Evolutionary conservation across 30 jellyfish, hydroid and myxozoan species (phyloP), one percentile per base, ranked within the genome.

Genomic region (Hydractinia echinata): DNA sequence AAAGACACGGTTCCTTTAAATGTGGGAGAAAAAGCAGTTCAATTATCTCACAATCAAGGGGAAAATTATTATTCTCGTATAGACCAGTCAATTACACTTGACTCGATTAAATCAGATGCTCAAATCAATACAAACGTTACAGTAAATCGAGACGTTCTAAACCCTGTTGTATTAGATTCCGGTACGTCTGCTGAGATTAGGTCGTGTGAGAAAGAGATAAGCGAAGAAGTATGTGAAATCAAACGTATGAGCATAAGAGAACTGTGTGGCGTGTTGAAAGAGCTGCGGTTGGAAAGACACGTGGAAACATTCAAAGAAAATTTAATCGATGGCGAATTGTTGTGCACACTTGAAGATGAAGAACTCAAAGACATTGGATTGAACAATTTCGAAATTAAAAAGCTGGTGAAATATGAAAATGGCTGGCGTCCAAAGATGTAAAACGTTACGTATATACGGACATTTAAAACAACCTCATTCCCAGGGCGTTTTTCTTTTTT

Each of bases 401-500:
- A 90, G 73, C 9, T 90, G 69, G 15, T 82, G 76, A 72, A 53
- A 18, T 90, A 81, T 82, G 77, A 61, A 6, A 66, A 79, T 1
- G 97, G 97, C 4, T 90, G 97, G 97, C 69, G 97, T 55, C 97
- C 97, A 53, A 77, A 77, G 44, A 1, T 30, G 44, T 30, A 30
- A 30, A 2, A 30, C 1, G 44, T 30, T 30, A 0, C n/a, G 50
- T 68, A 11, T 15, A 2, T 13, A 10, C 15, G 2, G 2, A 11
- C 3, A 20, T 68, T 68, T 68, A 11, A 11, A 15, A 68, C 21
- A 30, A 30, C 44, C 44, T 30, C 44, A 30, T 30, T 30, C 2
- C 44, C 44, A 30, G 44, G 44, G 44, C 44, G 2, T 30, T 30
- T 30, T 30, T 1, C 44, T 2, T 30, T 30, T n/a, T 30, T 30